Percentiles rank a stretch among this genome's conserved stretches.
phyloP scores from a whole-genome alignment of 2,113 vertebrate species.

The Thunnus thynnus region DNA sequence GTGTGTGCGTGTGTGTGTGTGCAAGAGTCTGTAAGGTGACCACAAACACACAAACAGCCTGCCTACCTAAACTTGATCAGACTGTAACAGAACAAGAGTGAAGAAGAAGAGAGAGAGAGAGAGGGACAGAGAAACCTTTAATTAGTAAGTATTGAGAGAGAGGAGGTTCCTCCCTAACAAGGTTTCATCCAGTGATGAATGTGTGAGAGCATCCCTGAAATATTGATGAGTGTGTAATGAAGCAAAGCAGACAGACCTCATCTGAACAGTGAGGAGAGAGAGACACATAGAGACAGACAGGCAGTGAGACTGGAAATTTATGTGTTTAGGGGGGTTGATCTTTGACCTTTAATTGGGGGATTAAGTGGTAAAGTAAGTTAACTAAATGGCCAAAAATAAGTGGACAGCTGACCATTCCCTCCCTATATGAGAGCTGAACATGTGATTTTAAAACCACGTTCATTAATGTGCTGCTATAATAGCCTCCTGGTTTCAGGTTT shows the following conservation, averaged over 20 bases:
- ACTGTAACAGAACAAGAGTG: constrained; percentile 15
- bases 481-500: no score
- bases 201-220: constrained; percentile 68
- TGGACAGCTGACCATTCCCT: neutral
- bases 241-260: constrained; percentile 65
- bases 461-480: no score
- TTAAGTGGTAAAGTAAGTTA: neutral
- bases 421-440: no score
- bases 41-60: constrained; percentile 5
- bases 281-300: constrained; percentile 7
- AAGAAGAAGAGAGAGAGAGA: constrained; percentile 14
- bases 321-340: constrained; percentile 11
- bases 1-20: constrained; percentile 9
- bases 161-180: constrained; percentile 56
- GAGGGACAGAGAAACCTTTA: constrained; percentile 36
- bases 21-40: neutral
- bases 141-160: constrained; percentile 58
- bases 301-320: neutral
- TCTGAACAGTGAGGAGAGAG: constrained; percentile 17
- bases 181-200: constrained; percentile 63
- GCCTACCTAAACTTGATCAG: neutral
- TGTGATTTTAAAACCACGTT: no score
- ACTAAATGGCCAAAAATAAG: neutral
- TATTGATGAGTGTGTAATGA: constrained; percentile 69
- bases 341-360: constrained; percentile 20